Base-by-base conservation (phyloP, 1,140 invertebrate species). In the Theocolax elegans region DNA sequence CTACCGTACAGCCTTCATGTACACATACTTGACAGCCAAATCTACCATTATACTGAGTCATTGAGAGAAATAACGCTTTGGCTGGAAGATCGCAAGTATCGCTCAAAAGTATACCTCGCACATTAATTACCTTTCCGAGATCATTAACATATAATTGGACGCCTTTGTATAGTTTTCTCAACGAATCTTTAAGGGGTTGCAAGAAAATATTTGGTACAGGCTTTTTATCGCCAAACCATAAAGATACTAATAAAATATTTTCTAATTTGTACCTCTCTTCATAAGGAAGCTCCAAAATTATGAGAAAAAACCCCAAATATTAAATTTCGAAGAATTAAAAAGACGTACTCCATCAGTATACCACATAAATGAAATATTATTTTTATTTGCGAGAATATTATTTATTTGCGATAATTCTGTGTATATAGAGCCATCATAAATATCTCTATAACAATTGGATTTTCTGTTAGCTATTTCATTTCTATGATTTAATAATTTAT, bases 151-250 rank as follows among this genome's bases (percentile, higher is more conserved):
- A 60, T 19, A 44, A 3, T 42, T 64, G 9, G 6, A 48, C 13
- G 13, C 44, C 60, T 3, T 3, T 29, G 23, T 64, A 29, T 51
- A 48, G 48, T 2, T 46, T 13, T 9, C 29, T 19, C 13, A 64
- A 51, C 2, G 60, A 64, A 13, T 49, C n/a, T 23, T 35, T 17
- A 3, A 64, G n/a, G 0, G 44, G 60, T 2, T 35, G 13, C 19
- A 64, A 23, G 21, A 64, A 64, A 35, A 64, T 40, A 63, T 63
- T 59, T 27, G 46, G 42, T 48, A n/a, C 9, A n/a, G 73, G 73
- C 63, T 74, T 74, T 19, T 72, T 42, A 15, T 42, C 27, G 23
- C 21, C 46, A 48, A 71, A 74, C 72, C 58, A 71, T 1, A 71
- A 23, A 8, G 49, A 27, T 9, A 66, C 6, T 23, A 74, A 40